phyloP scores from a whole-genome alignment of 2,113 vertebrate genomes.

The Rutilus rutilus region DNA sequence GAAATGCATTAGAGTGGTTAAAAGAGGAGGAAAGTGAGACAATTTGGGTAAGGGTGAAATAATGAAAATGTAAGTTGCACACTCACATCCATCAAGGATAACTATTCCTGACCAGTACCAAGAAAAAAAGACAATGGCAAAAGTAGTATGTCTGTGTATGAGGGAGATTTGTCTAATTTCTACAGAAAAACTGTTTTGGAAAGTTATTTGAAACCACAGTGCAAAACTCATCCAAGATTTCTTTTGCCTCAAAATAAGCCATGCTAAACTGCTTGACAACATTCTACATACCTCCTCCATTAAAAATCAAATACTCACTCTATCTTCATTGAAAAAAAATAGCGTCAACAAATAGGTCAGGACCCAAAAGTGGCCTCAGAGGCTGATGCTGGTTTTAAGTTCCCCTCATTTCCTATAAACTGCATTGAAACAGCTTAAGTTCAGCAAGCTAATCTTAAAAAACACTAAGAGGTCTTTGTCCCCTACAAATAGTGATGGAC shows the following conservation, averaged over 20 bases:
- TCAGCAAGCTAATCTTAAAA: conserved; percentile 62
- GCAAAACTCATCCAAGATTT: conserved; percentile 3
- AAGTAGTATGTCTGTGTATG: conserved; percentile 49
- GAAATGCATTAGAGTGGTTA: background rate
- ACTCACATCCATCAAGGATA: conserved; percentile 64
- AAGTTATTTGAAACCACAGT: conserved; percentile 46
- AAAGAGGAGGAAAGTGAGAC: conserved; percentile 38
- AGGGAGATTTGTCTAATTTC: conserved; percentile 35
- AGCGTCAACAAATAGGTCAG: conserved; percentile 22
- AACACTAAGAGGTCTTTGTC: conserved; percentile 72
- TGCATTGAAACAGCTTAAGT: conserved; percentile 60
- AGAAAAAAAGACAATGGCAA: conserved; percentile 51
- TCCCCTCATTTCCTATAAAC: conserved; percentile 59
- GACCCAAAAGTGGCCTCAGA: conserved; percentile 26
- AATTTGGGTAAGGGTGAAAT: conserved; percentile 31
- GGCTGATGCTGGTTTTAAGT: conserved; percentile 58
- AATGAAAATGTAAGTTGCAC: conserved; percentile 41
- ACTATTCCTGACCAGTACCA: conserved; percentile 60
- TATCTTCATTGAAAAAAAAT: background rate
- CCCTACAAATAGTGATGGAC: conserved; percentile 68
- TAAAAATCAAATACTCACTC: conserved; percentile 10
- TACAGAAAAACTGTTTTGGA: conserved; percentile 53
- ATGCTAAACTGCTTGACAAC: conserved; percentile 27
- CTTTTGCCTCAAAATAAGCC: background rate
- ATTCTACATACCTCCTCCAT: conserved; percentile 1